Evolutionary conservation across 2,113 vertebrate species (phyloP).

Genomic region (Phocoena phocoena): DNA sequence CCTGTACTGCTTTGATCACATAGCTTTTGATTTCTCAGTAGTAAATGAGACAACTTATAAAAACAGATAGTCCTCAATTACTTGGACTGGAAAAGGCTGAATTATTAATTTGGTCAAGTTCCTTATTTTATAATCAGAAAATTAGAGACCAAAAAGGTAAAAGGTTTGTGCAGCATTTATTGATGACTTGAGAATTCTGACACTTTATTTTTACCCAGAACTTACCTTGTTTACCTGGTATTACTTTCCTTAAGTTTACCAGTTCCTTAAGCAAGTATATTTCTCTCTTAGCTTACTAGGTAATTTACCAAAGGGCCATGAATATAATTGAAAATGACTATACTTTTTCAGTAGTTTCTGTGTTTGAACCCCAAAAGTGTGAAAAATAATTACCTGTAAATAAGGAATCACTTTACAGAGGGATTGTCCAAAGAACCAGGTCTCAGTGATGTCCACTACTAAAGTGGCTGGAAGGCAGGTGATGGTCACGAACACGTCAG

Average conservation of each 20-base stretch:
- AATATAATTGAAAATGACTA: neutral
- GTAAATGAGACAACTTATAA: neutral
- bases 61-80: neutral
- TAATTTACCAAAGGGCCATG: neutral
- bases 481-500: conserved; percentile 96
- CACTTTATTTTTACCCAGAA: neutral
- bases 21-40: neutral
- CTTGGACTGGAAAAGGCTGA: neutral
- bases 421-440: conserved; percentile 95
- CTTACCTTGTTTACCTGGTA: neutral
- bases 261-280: neutral
- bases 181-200: neutral
- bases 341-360: neutral
- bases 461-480: conserved; percentile 97
- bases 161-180: neutral
- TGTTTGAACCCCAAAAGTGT: neutral
- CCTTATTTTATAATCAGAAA: neutral
- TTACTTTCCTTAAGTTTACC: neutral
- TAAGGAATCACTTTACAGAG: conserved; percentile 97
- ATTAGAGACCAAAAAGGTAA: neutral
- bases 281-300: neutral
- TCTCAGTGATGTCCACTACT: conserved; percentile 97
- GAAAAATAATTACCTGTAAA: conserved; percentile 89
- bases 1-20: neutral
- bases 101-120: neutral